These are phyloP conservation scores for Lontra canadensis DNA, from an alignment of 2,113 vertebrate genomes.

Conservation along the genomic window DNA sequence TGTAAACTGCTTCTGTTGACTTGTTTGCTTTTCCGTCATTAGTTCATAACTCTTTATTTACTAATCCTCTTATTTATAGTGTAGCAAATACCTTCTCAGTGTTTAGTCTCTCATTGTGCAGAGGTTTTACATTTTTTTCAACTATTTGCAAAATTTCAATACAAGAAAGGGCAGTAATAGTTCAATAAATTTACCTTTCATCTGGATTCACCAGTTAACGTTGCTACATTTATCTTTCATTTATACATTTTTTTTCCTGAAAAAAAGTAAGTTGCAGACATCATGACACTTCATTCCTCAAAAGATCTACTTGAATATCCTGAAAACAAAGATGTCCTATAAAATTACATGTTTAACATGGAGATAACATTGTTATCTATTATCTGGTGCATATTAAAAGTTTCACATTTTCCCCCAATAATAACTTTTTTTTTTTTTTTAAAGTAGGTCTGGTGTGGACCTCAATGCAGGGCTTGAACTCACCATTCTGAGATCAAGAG, in stretches of 20 bases:
- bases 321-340: background rate
- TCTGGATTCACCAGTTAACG: background rate
- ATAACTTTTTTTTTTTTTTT: too few species aligned
- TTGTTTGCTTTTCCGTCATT: conserved; percentile 2
- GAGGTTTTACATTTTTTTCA: conserved; percentile 8
- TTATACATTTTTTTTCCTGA: conserved; percentile 11
- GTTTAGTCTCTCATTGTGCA: background rate
- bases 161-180: background rate
- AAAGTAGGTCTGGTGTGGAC: background rate
- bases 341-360: background rate
- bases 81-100: background rate
- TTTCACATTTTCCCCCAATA: background rate
- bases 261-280: background rate
- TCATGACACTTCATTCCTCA: background rate
- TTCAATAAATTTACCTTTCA: background rate
- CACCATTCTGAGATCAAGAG: background rate
- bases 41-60: background rate
- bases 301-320: background rate
- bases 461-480: background rate
- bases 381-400: background rate
- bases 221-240: background rate
- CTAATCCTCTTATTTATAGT: background rate
- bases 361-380: background rate
- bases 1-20: background rate
- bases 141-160: conserved; percentile 6